Conservation (phyloP, 2,888 invertebrate genomes). For the Cistogaster globosa region DNA sequence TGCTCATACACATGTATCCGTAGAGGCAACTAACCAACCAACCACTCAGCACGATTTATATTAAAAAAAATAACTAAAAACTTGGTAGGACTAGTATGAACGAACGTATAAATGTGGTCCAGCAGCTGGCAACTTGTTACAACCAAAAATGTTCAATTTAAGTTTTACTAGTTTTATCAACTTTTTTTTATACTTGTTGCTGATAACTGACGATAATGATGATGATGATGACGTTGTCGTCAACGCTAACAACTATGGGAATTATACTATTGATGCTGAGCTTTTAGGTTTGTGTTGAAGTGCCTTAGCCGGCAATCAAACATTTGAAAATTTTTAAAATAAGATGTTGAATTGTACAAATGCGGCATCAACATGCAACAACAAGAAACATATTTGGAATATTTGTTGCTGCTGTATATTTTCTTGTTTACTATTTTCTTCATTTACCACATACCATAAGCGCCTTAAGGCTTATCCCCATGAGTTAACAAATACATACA, state of each 20-base stretch:
- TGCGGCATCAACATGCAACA: constrained; percentile 68
- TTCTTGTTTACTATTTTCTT: constrained; percentile 46
- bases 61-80: constrained; percentile 33
- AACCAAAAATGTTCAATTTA: constrained; percentile 70
- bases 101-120: constrained; percentile 51
- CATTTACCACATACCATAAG: constrained; percentile 67
- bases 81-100: constrained; percentile 48
- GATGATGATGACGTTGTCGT: constrained; percentile 32
- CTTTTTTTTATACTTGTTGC: constrained; percentile 65
- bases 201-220: constrained; percentile 35
- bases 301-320: constrained; percentile 48
- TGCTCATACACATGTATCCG: constrained; percentile 1
- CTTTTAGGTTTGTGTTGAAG: constrained; percentile 26
- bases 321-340: constrained; percentile 55
- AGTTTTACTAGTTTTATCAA: constrained; percentile 67
- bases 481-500: constrained; percentile 14
- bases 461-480: constrained; percentile 60
- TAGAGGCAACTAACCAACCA: neutral
- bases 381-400: constrained; percentile 57
- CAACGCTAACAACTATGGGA: neutral
- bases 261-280: constrained; percentile 24
- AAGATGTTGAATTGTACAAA: constrained; percentile 73
- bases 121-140: constrained; percentile 68
- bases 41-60: constrained; percentile 42
- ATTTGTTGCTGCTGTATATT: constrained; percentile 25